Evolutionary conservation across 2,888 invertebrate genomes (phyloP).

Genomic region (Heteromurus nitidus): DNA sequence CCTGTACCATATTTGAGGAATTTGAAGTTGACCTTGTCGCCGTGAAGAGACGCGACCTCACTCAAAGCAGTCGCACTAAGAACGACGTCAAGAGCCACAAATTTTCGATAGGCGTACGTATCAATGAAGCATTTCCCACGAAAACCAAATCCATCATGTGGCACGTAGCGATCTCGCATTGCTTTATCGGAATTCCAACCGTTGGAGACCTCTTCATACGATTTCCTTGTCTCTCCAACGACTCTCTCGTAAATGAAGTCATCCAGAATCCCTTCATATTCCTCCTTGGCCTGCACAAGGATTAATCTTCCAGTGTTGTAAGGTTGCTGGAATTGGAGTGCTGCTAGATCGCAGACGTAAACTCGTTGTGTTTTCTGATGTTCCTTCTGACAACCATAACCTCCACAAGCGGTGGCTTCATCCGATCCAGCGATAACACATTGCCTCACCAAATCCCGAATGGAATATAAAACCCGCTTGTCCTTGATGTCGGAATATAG

Average conservation of each 20-base stretch:
- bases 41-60: constrained; percentile 27
- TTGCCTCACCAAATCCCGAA: constrained; percentile 64
- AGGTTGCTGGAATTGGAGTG: constrained; percentile 66
- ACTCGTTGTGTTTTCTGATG: constrained; percentile 18
- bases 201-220: constrained; percentile 23
- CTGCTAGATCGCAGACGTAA: constrained; percentile 63
- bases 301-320: constrained; percentile 67
- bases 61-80: constrained; percentile 42
- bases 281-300: constrained; percentile 29
- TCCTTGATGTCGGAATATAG: constrained; percentile 50
- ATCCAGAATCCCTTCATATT: constrained; percentile 56
- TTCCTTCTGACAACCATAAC: constrained; percentile 35
- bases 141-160: constrained; percentile 49
- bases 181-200: not conserved
- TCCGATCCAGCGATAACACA: constrained; percentile 58
- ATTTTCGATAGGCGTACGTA: constrained; percentile 56
- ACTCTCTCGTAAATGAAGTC: constrained; percentile 64
- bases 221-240: constrained; percentile 62
- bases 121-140: constrained; percentile 57
- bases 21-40: constrained; percentile 61
- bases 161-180: constrained; percentile 1
- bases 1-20: constrained; percentile 69
- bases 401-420: constrained; percentile 55
- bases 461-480: constrained; percentile 39
- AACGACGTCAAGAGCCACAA: constrained; percentile 61